Evolutionary conservation across 2,888 invertebrate genomes (phyloP).

Genomic region (Uropetala carovei): DNA sequence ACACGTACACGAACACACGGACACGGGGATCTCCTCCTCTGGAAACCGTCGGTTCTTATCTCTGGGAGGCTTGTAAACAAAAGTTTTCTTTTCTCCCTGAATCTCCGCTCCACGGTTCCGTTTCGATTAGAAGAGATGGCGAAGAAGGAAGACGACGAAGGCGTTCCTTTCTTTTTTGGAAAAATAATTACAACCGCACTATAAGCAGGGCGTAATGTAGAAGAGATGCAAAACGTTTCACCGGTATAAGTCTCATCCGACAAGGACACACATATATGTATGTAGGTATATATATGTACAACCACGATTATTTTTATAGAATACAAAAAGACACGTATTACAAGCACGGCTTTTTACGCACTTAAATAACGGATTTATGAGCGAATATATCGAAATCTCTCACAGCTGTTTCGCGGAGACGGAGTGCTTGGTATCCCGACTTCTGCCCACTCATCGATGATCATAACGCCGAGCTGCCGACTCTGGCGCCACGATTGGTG

Average conservation of each 20-base stretch:
- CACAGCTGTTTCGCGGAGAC: background rate
- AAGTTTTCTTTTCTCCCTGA: background rate
- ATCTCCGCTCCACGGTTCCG: too few species aligned
- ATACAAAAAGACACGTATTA: too few species aligned
- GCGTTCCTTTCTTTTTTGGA: too few species aligned
- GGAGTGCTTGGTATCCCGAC: slow-evolving; percentile 41
- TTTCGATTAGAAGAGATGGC: too few species aligned
- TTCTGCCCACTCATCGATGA: slow-evolving; percentile 57
- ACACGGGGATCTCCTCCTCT: background rate
- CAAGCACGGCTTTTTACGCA: background rate
- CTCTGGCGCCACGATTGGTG: slow-evolving; percentile 61
- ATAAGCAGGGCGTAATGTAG: too few species aligned
- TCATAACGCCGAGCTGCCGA: slow-evolving; percentile 58
- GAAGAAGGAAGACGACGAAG: too few species aligned
- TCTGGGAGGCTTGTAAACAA: background rate
- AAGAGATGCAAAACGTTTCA: too few species aligned
- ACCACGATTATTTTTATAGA: too few species aligned
- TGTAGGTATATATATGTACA: too few species aligned
- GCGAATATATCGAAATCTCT: background rate
- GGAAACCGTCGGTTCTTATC: background rate
- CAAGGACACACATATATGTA: too few species aligned
- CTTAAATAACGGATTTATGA: background rate
- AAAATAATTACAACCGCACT: too few species aligned
- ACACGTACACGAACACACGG: background rate
- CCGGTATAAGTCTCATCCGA: too few species aligned